Evolutionary conservation across 2,113 vertebrate genomes (phyloP).

Genomic region (Thryonomys swinderianus): DNA sequence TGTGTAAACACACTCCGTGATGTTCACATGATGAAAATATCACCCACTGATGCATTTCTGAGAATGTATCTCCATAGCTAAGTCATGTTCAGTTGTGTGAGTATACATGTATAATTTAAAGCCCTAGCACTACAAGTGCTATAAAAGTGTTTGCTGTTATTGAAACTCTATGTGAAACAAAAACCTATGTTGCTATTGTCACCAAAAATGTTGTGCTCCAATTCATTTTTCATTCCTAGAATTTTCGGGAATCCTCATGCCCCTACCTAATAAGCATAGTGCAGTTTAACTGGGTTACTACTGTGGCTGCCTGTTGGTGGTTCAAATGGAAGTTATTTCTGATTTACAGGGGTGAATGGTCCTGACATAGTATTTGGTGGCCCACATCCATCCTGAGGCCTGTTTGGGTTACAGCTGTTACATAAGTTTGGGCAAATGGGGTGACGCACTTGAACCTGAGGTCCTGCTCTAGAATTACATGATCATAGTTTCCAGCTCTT

Average conservation of each 20-base stretch:
- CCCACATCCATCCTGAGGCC: not conserved
- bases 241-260: not conserved
- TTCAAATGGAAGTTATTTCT: slow-evolving; percentile 55
- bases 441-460: not conserved
- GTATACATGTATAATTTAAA: not conserved
- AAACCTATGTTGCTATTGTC: not conserved
- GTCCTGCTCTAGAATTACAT: not conserved
- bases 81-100: not conserved
- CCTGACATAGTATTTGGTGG: not conserved
- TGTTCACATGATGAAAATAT: not conserved
- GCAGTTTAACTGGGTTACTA: slow-evolving; percentile 22
- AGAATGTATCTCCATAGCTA: not conserved
- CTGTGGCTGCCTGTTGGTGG: not conserved
- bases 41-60: not conserved
- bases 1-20: not conserved
- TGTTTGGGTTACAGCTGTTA: not conserved
- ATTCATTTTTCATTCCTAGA: not conserved
- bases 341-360: slow-evolving; percentile 45
- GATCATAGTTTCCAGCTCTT: not conserved
- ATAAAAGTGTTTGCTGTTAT: not conserved
- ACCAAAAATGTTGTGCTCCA: not conserved
- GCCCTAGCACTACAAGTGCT: not conserved
- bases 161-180: not conserved
- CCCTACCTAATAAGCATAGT: not conserved
- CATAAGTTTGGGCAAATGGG: not conserved